Conservation (phyloP, 2,797 vertebrate species). For the Lepus townsendii region DNA sequence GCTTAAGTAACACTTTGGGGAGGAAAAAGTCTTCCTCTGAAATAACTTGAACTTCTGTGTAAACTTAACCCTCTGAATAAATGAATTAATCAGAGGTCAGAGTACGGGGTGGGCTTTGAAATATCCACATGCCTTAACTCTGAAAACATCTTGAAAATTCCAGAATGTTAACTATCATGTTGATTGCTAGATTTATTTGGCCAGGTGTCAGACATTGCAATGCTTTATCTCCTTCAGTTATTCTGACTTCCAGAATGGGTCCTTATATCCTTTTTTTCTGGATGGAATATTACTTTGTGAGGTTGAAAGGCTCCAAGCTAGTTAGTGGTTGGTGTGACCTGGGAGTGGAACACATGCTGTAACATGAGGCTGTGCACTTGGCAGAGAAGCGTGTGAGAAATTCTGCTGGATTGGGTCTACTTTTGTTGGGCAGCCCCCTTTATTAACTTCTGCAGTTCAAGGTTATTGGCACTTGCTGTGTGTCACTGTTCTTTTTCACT, state of each 20-base stretch:
- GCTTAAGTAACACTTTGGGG: slow-evolving; percentile 16
- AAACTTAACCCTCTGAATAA: neutral
- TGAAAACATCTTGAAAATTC: slow-evolving; percentile 43
- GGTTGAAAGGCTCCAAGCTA: neutral
- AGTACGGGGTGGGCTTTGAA: neutral
- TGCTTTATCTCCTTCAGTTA: neutral
- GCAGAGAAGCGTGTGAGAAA: neutral
- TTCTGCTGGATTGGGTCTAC: neutral
- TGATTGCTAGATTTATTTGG: slow-evolving; percentile 35
- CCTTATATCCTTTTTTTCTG: neutral
- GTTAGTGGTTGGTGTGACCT: neutral
- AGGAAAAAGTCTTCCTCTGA: slow-evolving; percentile 34
- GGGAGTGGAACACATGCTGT: neutral
- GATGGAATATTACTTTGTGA: neutral
- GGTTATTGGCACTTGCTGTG: slow-evolving; percentile 10
- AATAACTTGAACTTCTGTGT: slow-evolving; percentile 12
- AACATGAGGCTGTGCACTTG: neutral
- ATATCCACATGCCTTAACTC: neutral
- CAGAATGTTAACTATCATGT: neutral
- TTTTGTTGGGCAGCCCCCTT: neutral
- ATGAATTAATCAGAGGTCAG: slow-evolving; percentile 13
- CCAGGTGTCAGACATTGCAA: neutral
- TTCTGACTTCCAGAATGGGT: neutral
- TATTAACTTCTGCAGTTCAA: neutral
- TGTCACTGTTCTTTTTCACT: neutral